Conservation (phyloP, 2,888 invertebrate genomes). For the Meteorus cinctellus region DNA sequence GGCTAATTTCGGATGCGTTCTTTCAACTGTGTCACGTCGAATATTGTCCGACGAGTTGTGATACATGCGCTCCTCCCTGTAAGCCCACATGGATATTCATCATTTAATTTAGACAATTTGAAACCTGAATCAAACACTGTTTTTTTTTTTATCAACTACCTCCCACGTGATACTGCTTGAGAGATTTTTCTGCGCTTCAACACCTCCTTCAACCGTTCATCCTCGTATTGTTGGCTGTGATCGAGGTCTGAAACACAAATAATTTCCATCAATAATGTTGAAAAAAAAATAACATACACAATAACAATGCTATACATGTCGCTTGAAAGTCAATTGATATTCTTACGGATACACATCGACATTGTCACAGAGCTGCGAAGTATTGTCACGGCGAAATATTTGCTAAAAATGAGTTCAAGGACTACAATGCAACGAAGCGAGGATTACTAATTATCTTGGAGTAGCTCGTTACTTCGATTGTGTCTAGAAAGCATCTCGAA, state of each 20-base stretch:
- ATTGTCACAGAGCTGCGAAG: conserved; percentile 7
- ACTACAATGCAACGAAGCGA: conserved; percentile 19
- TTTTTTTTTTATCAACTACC: conserved; percentile 49
- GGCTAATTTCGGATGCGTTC: conserved; percentile 39
- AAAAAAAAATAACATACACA: not conserved
- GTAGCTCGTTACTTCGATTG: conserved; percentile 16
- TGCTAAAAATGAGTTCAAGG: conserved; percentile 38
- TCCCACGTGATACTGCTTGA: conserved; percentile 54
- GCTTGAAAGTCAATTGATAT: conserved; percentile 49
- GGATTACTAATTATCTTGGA: conserved; percentile 45
- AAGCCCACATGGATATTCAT: conserved; percentile 5
- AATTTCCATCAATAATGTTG: not conserved
- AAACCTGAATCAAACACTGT: conserved; percentile 22
- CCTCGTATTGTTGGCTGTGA: conserved; percentile 58
- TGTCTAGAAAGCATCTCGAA: conserved; percentile 24
- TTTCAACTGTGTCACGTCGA: conserved; percentile 56
- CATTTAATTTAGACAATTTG: not conserved
- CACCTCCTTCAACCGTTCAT: conserved; percentile 58
- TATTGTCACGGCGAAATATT: conserved; percentile 41
- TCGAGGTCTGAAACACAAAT: conserved; percentile 58
- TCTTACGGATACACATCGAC: conserved; percentile 25
- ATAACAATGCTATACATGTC: not conserved
- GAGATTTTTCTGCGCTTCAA: conserved; percentile 55
- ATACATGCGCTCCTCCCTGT: conserved; percentile 58
- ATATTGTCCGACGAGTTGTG: conserved; percentile 56